Evolutionary conservation across 2,113 vertebrate genomes (phyloP).

Genomic region (Pithys albifrons): DNA sequence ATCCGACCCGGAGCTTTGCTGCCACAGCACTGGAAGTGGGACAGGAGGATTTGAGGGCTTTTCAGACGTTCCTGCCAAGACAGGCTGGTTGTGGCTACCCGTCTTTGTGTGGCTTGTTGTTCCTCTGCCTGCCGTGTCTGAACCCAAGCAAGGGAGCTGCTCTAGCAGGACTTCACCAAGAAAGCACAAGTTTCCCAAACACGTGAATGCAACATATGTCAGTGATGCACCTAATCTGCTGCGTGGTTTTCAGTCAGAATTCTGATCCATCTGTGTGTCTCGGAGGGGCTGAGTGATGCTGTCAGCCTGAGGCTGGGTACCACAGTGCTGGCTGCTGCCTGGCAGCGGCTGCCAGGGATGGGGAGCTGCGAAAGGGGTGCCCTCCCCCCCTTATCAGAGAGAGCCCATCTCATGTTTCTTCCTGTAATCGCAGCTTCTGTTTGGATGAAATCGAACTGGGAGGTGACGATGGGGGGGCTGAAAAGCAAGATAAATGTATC

Average conservation of each 20-base stretch:
- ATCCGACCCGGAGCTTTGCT: background rate
- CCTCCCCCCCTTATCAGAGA: background rate
- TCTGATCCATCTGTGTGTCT: background rate
- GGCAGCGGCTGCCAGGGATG: background rate
- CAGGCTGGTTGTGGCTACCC: background rate
- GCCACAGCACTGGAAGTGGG: fast-evolving
- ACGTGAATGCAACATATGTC: background rate
- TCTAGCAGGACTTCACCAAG: background rate
- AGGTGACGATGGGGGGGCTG: background rate
- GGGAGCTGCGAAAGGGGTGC: background rate
- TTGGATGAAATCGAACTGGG: constrained; percentile 28
- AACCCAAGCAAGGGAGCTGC: background rate
- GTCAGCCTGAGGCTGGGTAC: background rate
- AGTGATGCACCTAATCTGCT: background rate
- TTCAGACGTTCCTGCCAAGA: fast-evolving
- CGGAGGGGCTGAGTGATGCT: background rate
- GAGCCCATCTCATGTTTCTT: constrained; percentile 10
- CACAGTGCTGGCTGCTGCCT: background rate
- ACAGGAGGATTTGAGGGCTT: background rate
- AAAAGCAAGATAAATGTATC: constrained; percentile 69
- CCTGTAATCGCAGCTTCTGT: constrained; percentile 12
- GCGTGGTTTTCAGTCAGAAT: background rate
- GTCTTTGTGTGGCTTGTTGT: background rate
- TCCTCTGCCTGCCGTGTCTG: background rate
- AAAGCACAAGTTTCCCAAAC: background rate